These are phyloP conservation scores for Hafferia zeledoni DNA, from an alignment of 2,797 vertebrate genomes.

Conservation along the genomic window DNA sequence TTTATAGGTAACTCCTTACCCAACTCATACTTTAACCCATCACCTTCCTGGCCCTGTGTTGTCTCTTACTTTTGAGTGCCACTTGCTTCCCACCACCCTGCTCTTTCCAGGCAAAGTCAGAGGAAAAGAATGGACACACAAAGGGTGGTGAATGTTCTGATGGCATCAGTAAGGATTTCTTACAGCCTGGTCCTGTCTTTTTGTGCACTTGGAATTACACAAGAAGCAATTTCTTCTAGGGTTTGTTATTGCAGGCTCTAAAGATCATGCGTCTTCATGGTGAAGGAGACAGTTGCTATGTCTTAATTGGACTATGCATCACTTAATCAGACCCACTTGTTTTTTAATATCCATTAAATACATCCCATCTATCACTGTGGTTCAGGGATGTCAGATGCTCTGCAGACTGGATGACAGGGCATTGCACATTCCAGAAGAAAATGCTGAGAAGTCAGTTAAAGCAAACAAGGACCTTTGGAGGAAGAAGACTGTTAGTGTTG, in stretches of 20 bases:
- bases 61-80: background rate
- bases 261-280: background rate
- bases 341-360: slow-evolving; percentile 41
- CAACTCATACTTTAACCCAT: background rate
- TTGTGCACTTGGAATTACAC: fast-evolving
- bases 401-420: background rate
- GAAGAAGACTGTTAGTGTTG: background rate
- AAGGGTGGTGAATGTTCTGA: background rate
- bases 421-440: background rate
- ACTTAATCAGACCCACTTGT: slow-evolving; percentile 39
- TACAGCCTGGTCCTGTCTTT: background rate
- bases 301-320: slow-evolving; percentile 27
- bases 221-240: background rate
- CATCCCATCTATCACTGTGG: background rate
- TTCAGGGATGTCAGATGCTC: background rate
- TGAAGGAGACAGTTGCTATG: background rate
- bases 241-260: background rate
- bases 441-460: background rate
- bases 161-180: background rate
- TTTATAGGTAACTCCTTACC: background rate
- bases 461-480: background rate
- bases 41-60: background rate
- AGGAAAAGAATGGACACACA: background rate
- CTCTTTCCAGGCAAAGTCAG: background rate
- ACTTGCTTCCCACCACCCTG: background rate